phyloP scores from a whole-genome alignment of 1,140 invertebrate species.

The Hydropsyche tenuis region DNA sequence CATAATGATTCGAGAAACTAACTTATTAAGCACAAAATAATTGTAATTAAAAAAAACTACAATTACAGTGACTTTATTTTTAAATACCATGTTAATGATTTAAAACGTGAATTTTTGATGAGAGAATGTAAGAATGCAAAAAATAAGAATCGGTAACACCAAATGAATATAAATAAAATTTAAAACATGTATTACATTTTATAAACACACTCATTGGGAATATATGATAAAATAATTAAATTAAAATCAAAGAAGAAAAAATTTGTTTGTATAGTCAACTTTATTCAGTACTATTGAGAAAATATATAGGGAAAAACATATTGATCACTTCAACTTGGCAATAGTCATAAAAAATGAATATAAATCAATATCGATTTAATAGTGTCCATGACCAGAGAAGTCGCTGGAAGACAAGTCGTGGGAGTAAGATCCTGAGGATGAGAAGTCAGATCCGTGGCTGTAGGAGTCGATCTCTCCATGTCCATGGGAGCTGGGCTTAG shows the following conservation, averaged over 20 bases:
- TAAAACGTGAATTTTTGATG: too few species aligned
- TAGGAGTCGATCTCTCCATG: not conserved
- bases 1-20: too few species aligned
- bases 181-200: too few species aligned
- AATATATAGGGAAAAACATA: not conserved
- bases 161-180: too few species aligned
- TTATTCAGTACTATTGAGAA: not conserved
- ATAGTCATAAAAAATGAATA: not conserved
- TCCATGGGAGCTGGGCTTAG: conserved; percentile 21
- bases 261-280: not conserved
- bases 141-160: too few species aligned
- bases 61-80: too few species aligned
- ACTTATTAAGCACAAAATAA: too few species aligned
- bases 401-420: conserved; percentile 29
- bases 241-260: not conserved
- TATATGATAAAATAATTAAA: too few species aligned
- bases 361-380: conserved; percentile 8
- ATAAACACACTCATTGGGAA: too few species aligned
- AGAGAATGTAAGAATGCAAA: too few species aligned
- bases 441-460: conserved; percentile 10
- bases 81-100: too few species aligned
- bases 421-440: not conserved
- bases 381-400: conserved; percentile 26
- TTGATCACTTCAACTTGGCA: conserved; percentile 21
- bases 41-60: too few species aligned